Percentiles rank a stretch among this genome's conserved stretches.
These are phyloP conservation scores for Palythoa heliodiscus DNA, from an alignment of 92 coral and sea anemone species.

Conservation along the genomic window DNA sequence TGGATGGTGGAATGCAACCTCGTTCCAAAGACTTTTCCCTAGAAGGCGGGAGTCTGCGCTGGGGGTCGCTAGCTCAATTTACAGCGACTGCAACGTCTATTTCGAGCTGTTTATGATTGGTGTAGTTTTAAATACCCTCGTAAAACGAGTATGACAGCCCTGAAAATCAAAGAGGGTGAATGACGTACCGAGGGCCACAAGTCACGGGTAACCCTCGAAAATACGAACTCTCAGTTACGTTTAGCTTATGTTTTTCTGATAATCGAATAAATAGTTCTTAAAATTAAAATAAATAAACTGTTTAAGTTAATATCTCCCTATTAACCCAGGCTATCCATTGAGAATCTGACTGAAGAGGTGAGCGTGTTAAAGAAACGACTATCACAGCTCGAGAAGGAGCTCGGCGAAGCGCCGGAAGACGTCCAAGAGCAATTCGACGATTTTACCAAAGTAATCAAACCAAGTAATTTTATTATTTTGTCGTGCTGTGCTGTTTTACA, in stretches of 20 bases:
- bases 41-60: too few relatives aligned
- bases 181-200: too few relatives aligned
- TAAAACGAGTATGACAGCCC: too few relatives aligned
- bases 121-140: too few relatives aligned
- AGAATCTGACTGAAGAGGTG: slow-evolving; percentile 81
- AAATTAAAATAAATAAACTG: neutral
- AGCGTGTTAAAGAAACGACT: slow-evolving; percentile 66
- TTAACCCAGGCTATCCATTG: slow-evolving; percentile 78
- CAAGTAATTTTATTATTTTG: neutral
- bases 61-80: too few relatives aligned
- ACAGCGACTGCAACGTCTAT: too few relatives aligned
- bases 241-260: neutral
- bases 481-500: neutral
- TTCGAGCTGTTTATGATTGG: too few relatives aligned
- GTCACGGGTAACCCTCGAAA: too few relatives aligned
- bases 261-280: too few relatives aligned
- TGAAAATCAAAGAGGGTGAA: too few relatives aligned
- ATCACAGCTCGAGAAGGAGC: slow-evolving; percentile 62
- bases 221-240: neutral
- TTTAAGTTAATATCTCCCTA: neutral
- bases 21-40: too few relatives aligned
- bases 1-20: too few relatives aligned
- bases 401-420: slow-evolving; percentile 80
- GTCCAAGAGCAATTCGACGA: slow-evolving; percentile 72
- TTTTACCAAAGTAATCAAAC: slow-evolving; percentile 66